Conservation (phyloP, 2,797 vertebrate species). For the Muscicapa comitata region DNA sequence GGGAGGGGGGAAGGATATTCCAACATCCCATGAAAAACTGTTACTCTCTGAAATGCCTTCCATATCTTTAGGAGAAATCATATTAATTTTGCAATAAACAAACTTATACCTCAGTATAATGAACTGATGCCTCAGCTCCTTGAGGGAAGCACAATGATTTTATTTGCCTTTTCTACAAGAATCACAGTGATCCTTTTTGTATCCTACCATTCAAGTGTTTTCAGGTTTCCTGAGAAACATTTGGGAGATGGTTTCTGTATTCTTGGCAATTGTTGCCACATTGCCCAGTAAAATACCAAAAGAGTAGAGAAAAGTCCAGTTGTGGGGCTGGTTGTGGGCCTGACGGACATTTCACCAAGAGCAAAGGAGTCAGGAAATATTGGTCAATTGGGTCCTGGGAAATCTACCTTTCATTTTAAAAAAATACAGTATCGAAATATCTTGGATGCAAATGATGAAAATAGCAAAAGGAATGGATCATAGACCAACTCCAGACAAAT, state of each 20-base stretch:
- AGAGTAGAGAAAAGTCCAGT: not conserved
- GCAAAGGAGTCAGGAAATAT: not conserved
- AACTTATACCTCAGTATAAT: not conserved
- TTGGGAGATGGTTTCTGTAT: not conserved
- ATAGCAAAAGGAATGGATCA: not conserved
- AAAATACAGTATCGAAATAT: not conserved
- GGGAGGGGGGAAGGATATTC: not conserved
- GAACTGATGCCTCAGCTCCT: not conserved
- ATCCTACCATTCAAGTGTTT: slow-evolving; percentile 15
- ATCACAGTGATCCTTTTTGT: not conserved
- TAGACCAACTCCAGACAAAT: not conserved
- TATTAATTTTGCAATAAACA: not conserved
- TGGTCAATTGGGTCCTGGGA: not conserved
- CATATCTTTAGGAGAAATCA: not conserved
- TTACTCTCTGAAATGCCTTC: not conserved
- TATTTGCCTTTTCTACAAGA: not conserved
- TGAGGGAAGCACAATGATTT: not conserved
- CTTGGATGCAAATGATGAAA: not conserved
- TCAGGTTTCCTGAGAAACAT: not conserved
- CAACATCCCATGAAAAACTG: not conserved
- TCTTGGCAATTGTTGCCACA: not conserved
- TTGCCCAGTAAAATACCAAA: not conserved
- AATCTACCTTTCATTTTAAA: not conserved
- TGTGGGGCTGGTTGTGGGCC: not conserved
- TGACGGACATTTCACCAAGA: not conserved